Percentiles rank a stretch among this genome's conserved stretches.
These are phyloP conservation scores for Aphaenogaster floridana DNA, from an alignment of 1,140 invertebrate species.

Conservation along the genomic window DNA sequence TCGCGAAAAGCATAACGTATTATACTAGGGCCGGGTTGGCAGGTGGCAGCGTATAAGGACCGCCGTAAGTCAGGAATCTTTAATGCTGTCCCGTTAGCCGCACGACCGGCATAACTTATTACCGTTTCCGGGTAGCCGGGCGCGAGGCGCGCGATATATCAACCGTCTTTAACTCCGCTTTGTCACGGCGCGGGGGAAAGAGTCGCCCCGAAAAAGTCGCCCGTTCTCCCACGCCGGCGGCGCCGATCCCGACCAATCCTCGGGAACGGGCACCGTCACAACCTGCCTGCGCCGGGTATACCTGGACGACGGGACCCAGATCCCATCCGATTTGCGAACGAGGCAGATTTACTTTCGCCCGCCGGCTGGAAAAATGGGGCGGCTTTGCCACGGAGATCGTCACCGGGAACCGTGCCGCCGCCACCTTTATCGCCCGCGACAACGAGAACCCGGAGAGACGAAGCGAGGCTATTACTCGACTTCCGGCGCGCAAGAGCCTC, in stretches of 20 bases:
- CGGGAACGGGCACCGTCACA: not conserved
- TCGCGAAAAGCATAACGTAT: conserved; percentile 49
- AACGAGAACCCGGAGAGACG: conserved; percentile 55
- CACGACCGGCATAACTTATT: conserved; percentile 78
- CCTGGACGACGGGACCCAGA: conserved; percentile 20
- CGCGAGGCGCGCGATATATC: conserved; percentile 77
- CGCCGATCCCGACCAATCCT: conserved; percentile 27
- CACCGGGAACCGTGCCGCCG: conserved; percentile 26
- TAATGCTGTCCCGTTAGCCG: conserved; percentile 80
- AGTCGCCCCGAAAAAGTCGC: conserved; percentile 74
- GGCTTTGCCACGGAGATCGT: conserved; percentile 71
- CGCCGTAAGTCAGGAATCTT: conserved; percentile 79
- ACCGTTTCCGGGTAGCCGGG: conserved; percentile 76
- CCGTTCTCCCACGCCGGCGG: conserved; percentile 4
- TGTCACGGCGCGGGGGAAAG: conserved; percentile 53
- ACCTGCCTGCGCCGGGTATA: conserved; percentile 15
- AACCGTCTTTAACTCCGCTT: conserved; percentile 73
- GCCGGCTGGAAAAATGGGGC: conserved; percentile 70
- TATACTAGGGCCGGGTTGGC: conserved; percentile 50
- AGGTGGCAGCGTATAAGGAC: conserved; percentile 58
- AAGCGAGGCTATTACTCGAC: conserved; percentile 75
- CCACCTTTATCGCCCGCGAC: conserved; percentile 42
- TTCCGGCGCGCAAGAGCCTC: conserved; percentile 48
- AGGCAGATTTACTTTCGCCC: conserved; percentile 78
- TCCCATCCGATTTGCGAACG: conserved; percentile 75